These are phyloP conservation scores for Eucera pruinosa DNA, from an alignment of 2,888 invertebrate species.

Conservation along the genomic window DNA sequence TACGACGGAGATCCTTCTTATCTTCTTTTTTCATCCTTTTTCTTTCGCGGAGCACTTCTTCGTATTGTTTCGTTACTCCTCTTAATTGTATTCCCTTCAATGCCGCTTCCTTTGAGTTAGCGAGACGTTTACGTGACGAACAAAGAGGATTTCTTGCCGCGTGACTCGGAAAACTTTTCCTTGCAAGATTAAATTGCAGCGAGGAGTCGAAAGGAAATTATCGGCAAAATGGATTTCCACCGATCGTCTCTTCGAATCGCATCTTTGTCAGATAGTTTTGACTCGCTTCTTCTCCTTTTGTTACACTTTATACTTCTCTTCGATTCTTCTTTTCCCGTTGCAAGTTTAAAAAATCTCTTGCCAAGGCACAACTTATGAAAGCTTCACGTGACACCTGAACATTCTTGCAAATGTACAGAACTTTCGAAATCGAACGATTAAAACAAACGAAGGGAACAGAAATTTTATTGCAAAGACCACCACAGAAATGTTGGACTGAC, in stretches of 20 bases:
- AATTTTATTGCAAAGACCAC: too few species aligned
- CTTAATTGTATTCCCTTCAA: constrained; percentile 25
- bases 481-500: too few species aligned
- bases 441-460: too few species aligned
- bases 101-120: constrained; percentile 2
- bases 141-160: constrained; percentile 10
- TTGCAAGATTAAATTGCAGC: constrained; percentile 31
- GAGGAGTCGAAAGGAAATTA: constrained; percentile 26
- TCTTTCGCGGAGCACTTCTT: constrained; percentile 7
- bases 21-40: too few species aligned
- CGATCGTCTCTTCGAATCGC: not conserved
- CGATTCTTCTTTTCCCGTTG: not conserved
- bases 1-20: too few species aligned
- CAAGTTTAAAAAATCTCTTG: too few species aligned
- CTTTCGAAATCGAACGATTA: too few species aligned
- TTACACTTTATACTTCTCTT: too few species aligned
- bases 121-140: constrained; percentile 27
- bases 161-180: constrained; percentile 20
- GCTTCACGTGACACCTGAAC: too few species aligned
- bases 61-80: constrained; percentile 22
- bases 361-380: too few species aligned
- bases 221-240: constrained; percentile 30
- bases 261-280: not conserved
- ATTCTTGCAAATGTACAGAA: too few species aligned
- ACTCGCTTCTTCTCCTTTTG: not conserved